A percentile compares a stretch with the other conserved stretches of the same genome.
Evolutionary conservation across 64 coral and sea anemone species (phyloP).

Genomic region (Pocillopora verrucosa): DNA sequence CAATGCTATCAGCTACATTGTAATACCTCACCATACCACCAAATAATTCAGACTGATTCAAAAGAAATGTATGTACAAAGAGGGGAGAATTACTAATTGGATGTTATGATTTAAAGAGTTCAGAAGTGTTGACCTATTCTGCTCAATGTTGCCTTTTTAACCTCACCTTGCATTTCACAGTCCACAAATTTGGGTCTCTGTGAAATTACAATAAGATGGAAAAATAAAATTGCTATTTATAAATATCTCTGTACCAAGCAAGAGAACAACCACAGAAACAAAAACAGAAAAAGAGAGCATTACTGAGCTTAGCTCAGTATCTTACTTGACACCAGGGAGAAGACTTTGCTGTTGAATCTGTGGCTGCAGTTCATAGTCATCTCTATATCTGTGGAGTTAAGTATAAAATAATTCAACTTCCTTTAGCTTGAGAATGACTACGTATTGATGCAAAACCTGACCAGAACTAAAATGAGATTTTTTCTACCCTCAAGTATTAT

Average conservation of each 20-base stretch:
- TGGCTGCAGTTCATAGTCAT: conserved; percentile 77
- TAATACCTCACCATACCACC: too few relatives aligned
- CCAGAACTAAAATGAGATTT: too few relatives aligned
- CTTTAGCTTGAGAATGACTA: too few relatives aligned
- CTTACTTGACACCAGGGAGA: conserved; percentile 93
- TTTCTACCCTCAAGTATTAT: too few relatives aligned
- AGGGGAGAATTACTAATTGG: too few relatives aligned
- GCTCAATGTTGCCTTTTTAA: background rate
- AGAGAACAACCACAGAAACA: too few relatives aligned
- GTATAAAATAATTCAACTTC: too few relatives aligned
- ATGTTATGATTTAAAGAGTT: too few relatives aligned
- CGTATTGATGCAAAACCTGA: too few relatives aligned
- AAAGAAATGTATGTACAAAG: too few relatives aligned
- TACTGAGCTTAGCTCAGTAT: background rate
- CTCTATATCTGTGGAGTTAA: conserved; percentile 68
- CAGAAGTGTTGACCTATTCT: too few relatives aligned
- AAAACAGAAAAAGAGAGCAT: background rate
- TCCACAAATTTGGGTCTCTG: conserved; percentile 96
- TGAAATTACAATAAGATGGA: background rate
- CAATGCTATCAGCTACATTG: background rate
- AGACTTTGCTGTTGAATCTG: conserved; percentile 92
- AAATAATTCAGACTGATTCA: too few relatives aligned
- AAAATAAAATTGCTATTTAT: background rate
- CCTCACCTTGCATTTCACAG: conserved; percentile 92
- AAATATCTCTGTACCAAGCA: background rate